phyloP scores from a whole-genome alignment of 2,113 vertebrate species.

The Craseonycteris thonglongyai region DNA sequence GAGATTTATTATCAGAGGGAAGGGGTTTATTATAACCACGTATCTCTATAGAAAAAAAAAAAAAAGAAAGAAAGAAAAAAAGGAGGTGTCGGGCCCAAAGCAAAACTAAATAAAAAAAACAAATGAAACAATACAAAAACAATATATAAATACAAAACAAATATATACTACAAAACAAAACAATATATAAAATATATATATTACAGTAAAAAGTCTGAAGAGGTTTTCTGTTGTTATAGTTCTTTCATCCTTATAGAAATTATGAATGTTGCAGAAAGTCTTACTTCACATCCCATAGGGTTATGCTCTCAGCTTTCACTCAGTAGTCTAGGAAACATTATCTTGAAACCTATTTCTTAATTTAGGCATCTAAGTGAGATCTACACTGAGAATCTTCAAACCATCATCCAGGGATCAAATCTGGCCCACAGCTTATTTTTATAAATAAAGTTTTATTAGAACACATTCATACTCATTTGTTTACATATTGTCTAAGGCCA shows the following conservation, averaged over 20 bases:
- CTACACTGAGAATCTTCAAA: neutral
- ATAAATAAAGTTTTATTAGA: neutral
- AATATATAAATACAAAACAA: no score
- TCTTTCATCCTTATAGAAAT: neutral
- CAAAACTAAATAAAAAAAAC: neutral
- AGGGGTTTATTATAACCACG: neutral
- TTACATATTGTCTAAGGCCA: neutral
- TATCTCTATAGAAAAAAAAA: neutral
- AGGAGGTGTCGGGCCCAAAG: neutral
- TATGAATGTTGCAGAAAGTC: neutral
- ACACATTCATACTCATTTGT: neutral
- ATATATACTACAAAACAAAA: no score
- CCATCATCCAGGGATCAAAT: neutral
- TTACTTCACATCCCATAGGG: neutral
- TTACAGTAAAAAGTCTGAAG: neutral
- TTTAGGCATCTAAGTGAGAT: neutral
- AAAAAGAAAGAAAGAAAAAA: no score
- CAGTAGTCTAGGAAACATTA: neutral
- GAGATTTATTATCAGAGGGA: neutral
- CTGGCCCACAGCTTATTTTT: neutral
- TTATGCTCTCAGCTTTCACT: neutral
- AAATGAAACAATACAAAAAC: neutral
- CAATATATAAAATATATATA: neutral
- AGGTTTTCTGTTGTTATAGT: neutral
- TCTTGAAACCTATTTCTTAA: neutral